Base-by-base conservation (phyloP, 2,797 vertebrate genomes). In the Eidolon dupreanum region DNA sequence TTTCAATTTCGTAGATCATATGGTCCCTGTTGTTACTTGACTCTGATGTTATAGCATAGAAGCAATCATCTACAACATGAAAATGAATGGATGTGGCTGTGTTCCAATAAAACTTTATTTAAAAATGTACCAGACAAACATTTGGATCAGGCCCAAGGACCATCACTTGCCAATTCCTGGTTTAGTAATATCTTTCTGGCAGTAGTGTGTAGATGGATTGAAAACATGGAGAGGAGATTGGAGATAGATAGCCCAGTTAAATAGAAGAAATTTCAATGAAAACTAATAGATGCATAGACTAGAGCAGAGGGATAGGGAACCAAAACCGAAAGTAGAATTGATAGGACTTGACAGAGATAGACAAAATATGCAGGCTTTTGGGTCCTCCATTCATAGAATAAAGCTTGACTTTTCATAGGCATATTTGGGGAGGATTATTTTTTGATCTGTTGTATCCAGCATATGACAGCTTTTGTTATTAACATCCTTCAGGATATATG, bases 291-390 rank as follows among this genome's bases (percentile, higher is more conserved):
- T 59, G 28, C 31, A 55, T 19, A 31, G 93, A 41, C 7, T 5
- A 65, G 12, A 22, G 12, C 3, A 6, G 49, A 88, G 33, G 66
- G 38, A 49, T 33, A 43, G 53, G 89, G 77, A 46, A 63, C 70
- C 15, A 16, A 55, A 75, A 63, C n/a, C 51, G 68, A 88, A 70
- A 61, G 33, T 24, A 43, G 36, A 66, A 28, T 66, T 88, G 63
- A 86, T 79, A 41, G 59, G 49, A 66, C 26, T 57, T 88, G 83
- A 93, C 63, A 51, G 59, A 41, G 36, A 38, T 11, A 22, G 59
- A 59, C 16, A 75, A 84, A 95, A 74, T 51, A 71, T n/a, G 59
- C 74, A 95, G 79, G 68, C 74, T 94, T 93, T 38, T 19, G 33
- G 22, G 63, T 57, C 63, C 43, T 94, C 22, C 36, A 68, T 74